These are phyloP conservation scores for Kradibia gibbosae DNA, from an alignment of 1,140 invertebrate species.

Conservation along the genomic window DNA sequence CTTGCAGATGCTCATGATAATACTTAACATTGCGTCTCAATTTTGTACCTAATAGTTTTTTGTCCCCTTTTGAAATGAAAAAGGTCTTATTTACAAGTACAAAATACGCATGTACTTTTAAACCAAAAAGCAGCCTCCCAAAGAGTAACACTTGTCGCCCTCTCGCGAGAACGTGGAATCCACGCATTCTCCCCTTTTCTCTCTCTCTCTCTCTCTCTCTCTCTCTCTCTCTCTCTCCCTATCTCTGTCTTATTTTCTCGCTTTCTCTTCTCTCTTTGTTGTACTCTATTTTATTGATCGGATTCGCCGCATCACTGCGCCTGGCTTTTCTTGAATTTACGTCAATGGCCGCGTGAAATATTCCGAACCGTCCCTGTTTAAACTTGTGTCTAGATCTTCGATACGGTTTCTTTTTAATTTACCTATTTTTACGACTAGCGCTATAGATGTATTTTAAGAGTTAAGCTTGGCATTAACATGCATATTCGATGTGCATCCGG, in stretches of 20 bases:
- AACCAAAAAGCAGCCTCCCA: background rate
- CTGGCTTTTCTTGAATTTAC: slow-evolving; percentile 43
- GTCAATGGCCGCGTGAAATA: slow-evolving; percentile 41
- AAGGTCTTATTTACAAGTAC: background rate
- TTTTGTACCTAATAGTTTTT: background rate
- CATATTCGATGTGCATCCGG: background rate
- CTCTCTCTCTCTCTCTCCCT: background rate
- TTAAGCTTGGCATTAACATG: background rate
- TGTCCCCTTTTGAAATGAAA: background rate
- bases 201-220: background rate
- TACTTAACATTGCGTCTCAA: background rate
- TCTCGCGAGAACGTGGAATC: slow-evolving; percentile 32
- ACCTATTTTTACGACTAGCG: background rate
- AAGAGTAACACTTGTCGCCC: slow-evolving; percentile 18
- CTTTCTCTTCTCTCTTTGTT: background rate
- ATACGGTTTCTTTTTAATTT: background rate
- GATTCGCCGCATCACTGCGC: slow-evolving; percentile 44
- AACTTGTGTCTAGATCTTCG: background rate
- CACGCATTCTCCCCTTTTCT: slow-evolving; percentile 19
- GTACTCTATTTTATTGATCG: slow-evolving; percentile 51
- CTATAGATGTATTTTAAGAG: background rate
- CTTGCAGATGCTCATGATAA: background rate
- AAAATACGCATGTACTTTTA: background rate
- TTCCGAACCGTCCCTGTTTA: background rate
- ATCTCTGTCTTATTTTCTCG: too few relatives aligned